Base-by-base conservation (phyloP, 2,113 vertebrate species). In the Oceanites oceanicus region DNA sequence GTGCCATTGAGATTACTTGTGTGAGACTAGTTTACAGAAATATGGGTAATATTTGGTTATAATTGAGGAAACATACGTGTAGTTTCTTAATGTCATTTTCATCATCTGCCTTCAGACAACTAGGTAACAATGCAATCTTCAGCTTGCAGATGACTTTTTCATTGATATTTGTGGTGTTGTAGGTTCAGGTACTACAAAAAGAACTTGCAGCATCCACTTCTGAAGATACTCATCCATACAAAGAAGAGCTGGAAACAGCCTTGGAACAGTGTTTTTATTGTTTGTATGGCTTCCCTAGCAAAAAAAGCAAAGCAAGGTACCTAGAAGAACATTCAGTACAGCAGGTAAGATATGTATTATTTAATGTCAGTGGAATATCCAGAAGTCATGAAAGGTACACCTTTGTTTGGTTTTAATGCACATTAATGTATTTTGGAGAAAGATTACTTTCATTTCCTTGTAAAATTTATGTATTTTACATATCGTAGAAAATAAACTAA, bases 261-360 rank as follows among this genome's bases (percentile, higher is more conserved):
- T 91, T 99, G 94, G 99, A 99, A 88, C 99, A 99, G 96, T 99
- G 99, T 74, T 99, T 99, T 96, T 99, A 99, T 96, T 99, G 99
- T 86, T 97, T 99, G 0, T 99, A 99, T 56, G 98, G 98, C 38
- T 99, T 99, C 88, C 99, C 99, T 65, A 99, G 99, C 97, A 99
- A 99, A 97, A 99, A 99, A 97, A 99, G 99, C 98, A 99, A 99
- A 97, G 98, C 99, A 44, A 98, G 99, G 32, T 99, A 99, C 94
- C 97, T 99, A 59, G 99, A 99, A 95, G 99, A 99, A 50, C 99
- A 99, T 96, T 99, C 99, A 1, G 98, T 98, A 44, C 99, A 98
- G 94, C 99, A 99, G 99, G 99, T 99, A 55, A 96, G 91, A 65
- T 22, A 7, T 4, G 3, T 88, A 14, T 66, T 32, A 4, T 7